Conservation (phyloP, 2,797 vertebrate genomes). For the Eulemur mongoz region DNA sequence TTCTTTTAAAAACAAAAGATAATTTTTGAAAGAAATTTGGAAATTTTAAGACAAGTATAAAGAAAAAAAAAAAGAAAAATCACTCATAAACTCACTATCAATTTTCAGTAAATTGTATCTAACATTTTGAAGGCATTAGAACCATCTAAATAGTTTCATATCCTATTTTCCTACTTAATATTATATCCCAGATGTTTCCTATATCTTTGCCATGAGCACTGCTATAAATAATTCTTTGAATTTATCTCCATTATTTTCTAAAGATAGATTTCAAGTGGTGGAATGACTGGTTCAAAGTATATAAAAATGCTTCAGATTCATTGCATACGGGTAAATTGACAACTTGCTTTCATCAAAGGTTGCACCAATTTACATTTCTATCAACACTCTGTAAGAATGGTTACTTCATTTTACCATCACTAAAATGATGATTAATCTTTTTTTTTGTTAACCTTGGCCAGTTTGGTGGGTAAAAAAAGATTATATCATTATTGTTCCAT, state of each 20-base stretch:
- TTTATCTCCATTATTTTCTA: not conserved
- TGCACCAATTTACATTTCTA: not conserved
- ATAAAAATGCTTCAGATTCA: not conserved
- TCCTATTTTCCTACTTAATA: not conserved
- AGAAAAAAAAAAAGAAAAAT: not conserved
- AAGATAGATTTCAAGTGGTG: not conserved
- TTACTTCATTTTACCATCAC: not conserved
- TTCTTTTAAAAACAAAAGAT: constrained; percentile 44
- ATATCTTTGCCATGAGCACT: not conserved
- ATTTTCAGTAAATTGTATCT: constrained; percentile 6
- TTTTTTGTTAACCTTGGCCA: not conserved
- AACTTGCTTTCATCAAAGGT: not conserved
- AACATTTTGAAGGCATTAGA: constrained; percentile 4
- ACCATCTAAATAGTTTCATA: constrained; percentile 4
- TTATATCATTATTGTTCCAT: not conserved
- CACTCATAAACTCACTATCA: not conserved
- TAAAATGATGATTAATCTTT: not conserved
- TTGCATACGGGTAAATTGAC: not conserved
- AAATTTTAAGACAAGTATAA: constrained; percentile 17
- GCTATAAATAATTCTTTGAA: not conserved
- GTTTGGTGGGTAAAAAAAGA: not conserved
- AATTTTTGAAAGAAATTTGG: constrained; percentile 39
- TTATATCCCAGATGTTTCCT: not conserved
- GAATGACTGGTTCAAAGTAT: not conserved
- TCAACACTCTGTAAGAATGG: not conserved